Conservation (phyloP, 1,140 invertebrate species). For the Pseudachorutes palmiensis region DNA sequence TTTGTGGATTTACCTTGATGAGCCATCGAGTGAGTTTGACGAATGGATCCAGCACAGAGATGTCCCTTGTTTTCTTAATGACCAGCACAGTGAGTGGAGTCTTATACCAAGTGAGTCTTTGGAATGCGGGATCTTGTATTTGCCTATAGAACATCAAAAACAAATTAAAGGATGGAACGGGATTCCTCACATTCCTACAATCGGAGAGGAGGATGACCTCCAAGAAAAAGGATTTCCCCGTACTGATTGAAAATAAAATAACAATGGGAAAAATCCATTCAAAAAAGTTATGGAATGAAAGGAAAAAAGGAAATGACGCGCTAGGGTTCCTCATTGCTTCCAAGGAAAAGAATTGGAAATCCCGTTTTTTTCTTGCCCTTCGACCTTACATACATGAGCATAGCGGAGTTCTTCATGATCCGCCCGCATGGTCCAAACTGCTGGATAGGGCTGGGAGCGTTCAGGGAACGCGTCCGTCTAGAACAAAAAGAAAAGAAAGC, state of each 20-base stretch:
- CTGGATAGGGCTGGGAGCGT: slow-evolving; percentile 87
- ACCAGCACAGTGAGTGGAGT: slow-evolving; percentile 87
- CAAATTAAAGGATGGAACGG: slow-evolving; percentile 3
- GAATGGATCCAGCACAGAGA: slow-evolving; percentile 77
- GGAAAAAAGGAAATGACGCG: too few species aligned
- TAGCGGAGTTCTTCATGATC: slow-evolving; percentile 60
- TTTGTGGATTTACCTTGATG: slow-evolving; percentile 60
- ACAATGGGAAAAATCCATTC: too few species aligned
- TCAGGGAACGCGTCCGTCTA: slow-evolving; percentile 83
- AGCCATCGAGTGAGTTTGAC: slow-evolving; percentile 90
- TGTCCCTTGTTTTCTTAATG: slow-evolving; percentile 91
- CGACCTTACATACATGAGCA: not conserved
- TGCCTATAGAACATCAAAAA: slow-evolving; percentile 58
- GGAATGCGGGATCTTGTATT: slow-evolving; percentile 92
- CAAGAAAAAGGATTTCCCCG: too few species aligned
- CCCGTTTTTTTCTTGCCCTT: too few species aligned
- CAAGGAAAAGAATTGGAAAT: too few species aligned
- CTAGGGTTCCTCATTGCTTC: too few species aligned
- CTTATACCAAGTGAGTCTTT: slow-evolving; percentile 92
- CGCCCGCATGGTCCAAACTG: slow-evolving; percentile 92
- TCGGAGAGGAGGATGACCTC: too few species aligned
- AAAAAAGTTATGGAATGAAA: too few species aligned
- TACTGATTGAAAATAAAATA: too few species aligned
- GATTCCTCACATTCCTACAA: not conserved
- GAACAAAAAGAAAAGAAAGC: not conserved